Conservation (phyloP, 2,113 vertebrate species). For the rabbit (Oryctolagus cuniculus) region mOryCun1.1 NC_091433.1:193929501-193930000, state of each 20-base stretch:
- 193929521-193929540: background rate
- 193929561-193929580: background rate
- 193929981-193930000: no score
- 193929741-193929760: background rate
- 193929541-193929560: background rate
- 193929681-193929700: background rate
- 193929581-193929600: background rate
- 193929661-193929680: background rate
- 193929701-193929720: background rate
- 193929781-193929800: background rate
- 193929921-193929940: no score
- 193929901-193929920: no score
- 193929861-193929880: no score
- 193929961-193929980: no score
- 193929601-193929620: background rate
- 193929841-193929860: no score
- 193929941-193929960: no score
- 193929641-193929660: background rate
- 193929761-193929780: background rate
- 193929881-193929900: no score
- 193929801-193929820: background rate
- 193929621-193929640: background rate
- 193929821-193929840: no score
- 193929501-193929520: background rate
- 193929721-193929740: background rate